Percentiles rank a stretch among this genome's conserved stretches.
These are phyloP conservation scores for Lepeophtheirus nordmannii DNA, from an alignment of 2,888 invertebrate genomes.

Conservation along the genomic window DNA sequence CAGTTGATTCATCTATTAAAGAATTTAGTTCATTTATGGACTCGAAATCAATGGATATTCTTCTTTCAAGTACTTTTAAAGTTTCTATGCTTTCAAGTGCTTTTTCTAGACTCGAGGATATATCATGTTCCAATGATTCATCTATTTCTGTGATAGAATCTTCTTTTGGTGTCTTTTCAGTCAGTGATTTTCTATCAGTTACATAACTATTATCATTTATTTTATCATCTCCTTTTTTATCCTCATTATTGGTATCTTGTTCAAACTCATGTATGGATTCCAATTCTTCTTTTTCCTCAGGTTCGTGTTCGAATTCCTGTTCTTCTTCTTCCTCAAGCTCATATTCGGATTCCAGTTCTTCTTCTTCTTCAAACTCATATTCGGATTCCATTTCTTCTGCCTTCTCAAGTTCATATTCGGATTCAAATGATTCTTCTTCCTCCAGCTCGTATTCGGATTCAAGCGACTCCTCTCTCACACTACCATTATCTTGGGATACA, in stretches of 20 bases:
- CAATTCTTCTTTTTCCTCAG: slow-evolving; percentile 4
- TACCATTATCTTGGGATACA: no score
- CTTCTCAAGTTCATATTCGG: background rate
- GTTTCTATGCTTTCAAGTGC: slow-evolving; percentile 4
- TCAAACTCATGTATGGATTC: background rate
- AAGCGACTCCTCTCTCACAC: no score
- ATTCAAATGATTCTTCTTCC: background rate
- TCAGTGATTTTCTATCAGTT: background rate
- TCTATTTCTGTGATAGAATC: background rate
- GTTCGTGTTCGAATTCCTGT: background rate
- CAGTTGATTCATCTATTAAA: background rate
- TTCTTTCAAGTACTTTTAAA: background rate
- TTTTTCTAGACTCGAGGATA: background rate
- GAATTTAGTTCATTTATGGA: background rate
- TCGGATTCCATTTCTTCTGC: background rate
- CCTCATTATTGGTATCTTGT: background rate
- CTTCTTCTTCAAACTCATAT: background rate
- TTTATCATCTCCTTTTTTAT: background rate
- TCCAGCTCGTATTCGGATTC: background rate
- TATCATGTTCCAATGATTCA: background rate
- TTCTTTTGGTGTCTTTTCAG: background rate
- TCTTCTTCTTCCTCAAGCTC: background rate
- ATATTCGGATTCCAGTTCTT: background rate
- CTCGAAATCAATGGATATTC: background rate
- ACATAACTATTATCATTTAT: background rate